phyloP scores from a whole-genome alignment of 2,797 vertebrate species.

The Miichthys miiuy region DNA sequence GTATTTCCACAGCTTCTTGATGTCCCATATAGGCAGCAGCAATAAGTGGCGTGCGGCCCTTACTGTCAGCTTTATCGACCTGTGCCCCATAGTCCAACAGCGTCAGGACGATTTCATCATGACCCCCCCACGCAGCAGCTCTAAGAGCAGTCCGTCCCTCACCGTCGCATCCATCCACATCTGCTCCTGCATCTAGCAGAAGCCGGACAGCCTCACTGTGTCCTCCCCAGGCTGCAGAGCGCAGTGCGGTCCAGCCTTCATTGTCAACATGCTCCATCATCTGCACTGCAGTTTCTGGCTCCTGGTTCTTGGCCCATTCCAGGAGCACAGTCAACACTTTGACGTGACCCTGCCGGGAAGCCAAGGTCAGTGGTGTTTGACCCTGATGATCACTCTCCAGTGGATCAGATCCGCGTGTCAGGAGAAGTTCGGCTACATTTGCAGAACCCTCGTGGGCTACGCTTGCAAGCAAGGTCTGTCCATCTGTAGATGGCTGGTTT shows the following conservation, averaged over 20 bases:
- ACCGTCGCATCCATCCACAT: slow-evolving; percentile 84
- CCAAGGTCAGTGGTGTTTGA: slow-evolving; percentile 86
- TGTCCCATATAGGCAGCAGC: slow-evolving; percentile 91
- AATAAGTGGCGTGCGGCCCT: slow-evolving; percentile 87
- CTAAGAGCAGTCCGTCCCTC: slow-evolving; percentile 88
- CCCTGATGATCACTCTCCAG: slow-evolving; percentile 83
- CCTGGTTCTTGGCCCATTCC: slow-evolving; percentile 76
- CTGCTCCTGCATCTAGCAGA: slow-evolving; percentile 84
- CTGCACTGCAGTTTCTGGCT: slow-evolving; percentile 29
- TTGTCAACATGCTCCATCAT: slow-evolving; percentile 84
- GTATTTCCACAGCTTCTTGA: slow-evolving; percentile 80
- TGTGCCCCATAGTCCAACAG: slow-evolving; percentile 82
- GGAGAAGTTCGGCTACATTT: slow-evolving; percentile 78
- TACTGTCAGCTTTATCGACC: slow-evolving; percentile 82
- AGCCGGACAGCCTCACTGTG: slow-evolving; percentile 82
- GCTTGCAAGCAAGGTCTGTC: slow-evolving; percentile 81
- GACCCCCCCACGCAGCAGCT: slow-evolving; percentile 89
- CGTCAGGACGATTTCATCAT: slow-evolving; percentile 84
- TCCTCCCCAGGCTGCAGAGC: slow-evolving; percentile 88
- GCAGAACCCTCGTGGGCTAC: slow-evolving; percentile 83
- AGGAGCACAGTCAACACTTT: slow-evolving; percentile 82
- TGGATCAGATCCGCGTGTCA: slow-evolving; percentile 81
- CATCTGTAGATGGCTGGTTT: slow-evolving; percentile 76
- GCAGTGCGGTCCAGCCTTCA: slow-evolving; percentile 89
- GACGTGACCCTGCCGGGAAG: slow-evolving; percentile 85